Percentiles rank a stretch among this genome's conserved stretches.
Evolutionary conservation across 1,140 invertebrate genomes (phyloP).

Genomic region (Ips nitidus): DNA sequence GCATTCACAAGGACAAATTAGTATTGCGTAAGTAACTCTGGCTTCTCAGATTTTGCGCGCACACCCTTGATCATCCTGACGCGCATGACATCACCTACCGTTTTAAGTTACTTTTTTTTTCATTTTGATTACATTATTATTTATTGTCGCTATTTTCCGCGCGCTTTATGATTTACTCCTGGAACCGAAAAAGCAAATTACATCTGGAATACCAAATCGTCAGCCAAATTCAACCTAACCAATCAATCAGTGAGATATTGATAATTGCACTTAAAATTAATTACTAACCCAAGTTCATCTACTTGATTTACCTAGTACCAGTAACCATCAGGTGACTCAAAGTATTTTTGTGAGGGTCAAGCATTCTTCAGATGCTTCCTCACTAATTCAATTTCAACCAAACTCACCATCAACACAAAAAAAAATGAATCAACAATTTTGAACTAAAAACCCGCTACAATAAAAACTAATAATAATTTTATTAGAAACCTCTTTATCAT

Average conservation of each 20-base stretch:
- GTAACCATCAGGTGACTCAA: too few relatives aligned
- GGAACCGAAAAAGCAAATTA: neutral
- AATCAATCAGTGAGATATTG: neutral
- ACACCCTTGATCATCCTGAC: conserved; percentile 41
- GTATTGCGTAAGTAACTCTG: conserved; percentile 50
- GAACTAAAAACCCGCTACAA: too few relatives aligned
- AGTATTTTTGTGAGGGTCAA: too few relatives aligned
- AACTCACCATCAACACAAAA: too few relatives aligned
- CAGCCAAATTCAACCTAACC: neutral
- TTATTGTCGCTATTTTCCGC: conserved; percentile 5
- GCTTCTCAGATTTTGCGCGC: conserved; percentile 41
- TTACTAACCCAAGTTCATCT: neutral
- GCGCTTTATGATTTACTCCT: neutral
- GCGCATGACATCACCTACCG: conserved; percentile 44
- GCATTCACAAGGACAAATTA: conserved; percentile 47
- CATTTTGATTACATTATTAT: neutral
- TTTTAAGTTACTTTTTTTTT: conserved; percentile 24
- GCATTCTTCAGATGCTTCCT: too few relatives aligned
- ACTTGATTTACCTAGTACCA: too few relatives aligned
- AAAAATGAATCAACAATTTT: too few relatives aligned
- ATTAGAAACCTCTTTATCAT: too few relatives aligned
- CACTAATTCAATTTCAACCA: too few relatives aligned
- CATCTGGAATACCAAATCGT: neutral
- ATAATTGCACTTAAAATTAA: neutral
- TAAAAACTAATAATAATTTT: too few relatives aligned